Conservation (phyloP, 1,140 invertebrate species). For the Musca domestica region DNA sequence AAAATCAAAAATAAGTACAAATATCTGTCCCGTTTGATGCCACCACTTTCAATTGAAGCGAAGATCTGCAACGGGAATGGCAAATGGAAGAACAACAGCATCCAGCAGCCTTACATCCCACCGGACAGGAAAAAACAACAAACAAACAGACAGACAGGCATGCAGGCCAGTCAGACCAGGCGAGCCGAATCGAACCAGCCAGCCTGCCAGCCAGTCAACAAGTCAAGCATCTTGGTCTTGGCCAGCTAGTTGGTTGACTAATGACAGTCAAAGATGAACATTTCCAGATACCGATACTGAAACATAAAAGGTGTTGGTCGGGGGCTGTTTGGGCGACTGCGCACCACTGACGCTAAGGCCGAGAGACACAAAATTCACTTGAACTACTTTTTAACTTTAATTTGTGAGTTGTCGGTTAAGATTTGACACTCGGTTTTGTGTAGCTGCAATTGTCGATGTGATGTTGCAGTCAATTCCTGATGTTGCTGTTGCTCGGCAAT, state of each 20-base stretch:
- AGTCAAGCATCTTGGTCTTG: slow-evolving; percentile 3
- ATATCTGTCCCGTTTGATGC: no score
- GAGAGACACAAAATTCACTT: slow-evolving; percentile 7
- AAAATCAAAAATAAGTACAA: no score
- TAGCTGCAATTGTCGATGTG: not conserved
- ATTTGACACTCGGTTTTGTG: slow-evolving; percentile 17
- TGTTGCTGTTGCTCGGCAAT: not conserved
- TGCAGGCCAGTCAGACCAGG: not conserved
- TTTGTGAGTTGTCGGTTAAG: slow-evolving; percentile 19
- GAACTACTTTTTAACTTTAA: slow-evolving; percentile 20
- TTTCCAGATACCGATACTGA: slow-evolving; percentile 8
- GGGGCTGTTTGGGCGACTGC: no score
- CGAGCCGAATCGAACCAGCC: not conserved
- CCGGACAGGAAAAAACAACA: not conserved
- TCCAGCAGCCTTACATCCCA: slow-evolving; percentile 4
- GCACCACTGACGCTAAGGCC: no score
- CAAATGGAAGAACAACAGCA: slow-evolving; percentile 3
- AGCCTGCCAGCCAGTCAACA: not conserved
- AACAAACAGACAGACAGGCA: not conserved
- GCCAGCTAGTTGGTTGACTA: slow-evolving; percentile 8
- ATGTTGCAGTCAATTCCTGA: not conserved
- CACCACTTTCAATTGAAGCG: no score
- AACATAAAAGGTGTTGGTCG: slow-evolving; percentile 18
- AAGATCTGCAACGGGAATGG: not conserved
- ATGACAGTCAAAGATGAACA: slow-evolving; percentile 22